Percentiles rank a stretch among this genome's conserved stretches.
Evolutionary conservation across 2,888 invertebrate species (phyloP).

Genomic region (Andrena bicolor): DNA sequence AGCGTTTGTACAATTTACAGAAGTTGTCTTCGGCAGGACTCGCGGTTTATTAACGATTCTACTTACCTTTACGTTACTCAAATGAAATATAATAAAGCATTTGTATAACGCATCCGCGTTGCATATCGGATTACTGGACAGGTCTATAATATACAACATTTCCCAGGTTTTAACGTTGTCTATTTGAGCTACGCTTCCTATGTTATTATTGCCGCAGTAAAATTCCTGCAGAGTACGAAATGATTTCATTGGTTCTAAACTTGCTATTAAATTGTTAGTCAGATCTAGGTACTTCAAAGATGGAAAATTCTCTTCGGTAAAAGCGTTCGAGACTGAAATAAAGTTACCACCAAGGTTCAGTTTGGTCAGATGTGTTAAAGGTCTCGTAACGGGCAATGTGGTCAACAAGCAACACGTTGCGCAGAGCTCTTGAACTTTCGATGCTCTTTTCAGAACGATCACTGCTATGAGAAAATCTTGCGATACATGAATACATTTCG

Average conservation of each 20-base stretch:
- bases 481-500: constrained; percentile 40
- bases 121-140: constrained; percentile 56
- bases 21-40: neutral
- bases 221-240: constrained; percentile 62
- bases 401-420: constrained; percentile 33
- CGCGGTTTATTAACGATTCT: neutral
- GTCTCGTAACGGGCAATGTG: constrained; percentile 14
- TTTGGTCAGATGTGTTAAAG: constrained; percentile 57
- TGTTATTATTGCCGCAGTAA: constrained; percentile 67
- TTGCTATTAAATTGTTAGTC: constrained; percentile 65
- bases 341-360: constrained; percentile 62
- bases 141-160: constrained; percentile 59
- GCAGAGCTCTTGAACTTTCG: constrained; percentile 48
- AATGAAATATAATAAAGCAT: constrained; percentile 65
- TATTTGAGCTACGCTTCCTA: constrained; percentile 55
- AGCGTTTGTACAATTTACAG: neutral
- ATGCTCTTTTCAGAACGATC: constrained; percentile 5
- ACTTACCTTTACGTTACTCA: constrained; percentile 54
- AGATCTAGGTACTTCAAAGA: constrained; percentile 61
- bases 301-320: constrained; percentile 62
- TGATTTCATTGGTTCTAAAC: constrained; percentile 55
- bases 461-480: constrained; percentile 16
- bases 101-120: constrained; percentile 41
- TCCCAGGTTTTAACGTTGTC: constrained; percentile 65
- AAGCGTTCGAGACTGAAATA: constrained; percentile 42